These are phyloP conservation scores for Cliona cf. orientalis DNA, from an alignment of 37 sponge, comb jelly and placozoan species.

Conservation along the genomic window DNA sequence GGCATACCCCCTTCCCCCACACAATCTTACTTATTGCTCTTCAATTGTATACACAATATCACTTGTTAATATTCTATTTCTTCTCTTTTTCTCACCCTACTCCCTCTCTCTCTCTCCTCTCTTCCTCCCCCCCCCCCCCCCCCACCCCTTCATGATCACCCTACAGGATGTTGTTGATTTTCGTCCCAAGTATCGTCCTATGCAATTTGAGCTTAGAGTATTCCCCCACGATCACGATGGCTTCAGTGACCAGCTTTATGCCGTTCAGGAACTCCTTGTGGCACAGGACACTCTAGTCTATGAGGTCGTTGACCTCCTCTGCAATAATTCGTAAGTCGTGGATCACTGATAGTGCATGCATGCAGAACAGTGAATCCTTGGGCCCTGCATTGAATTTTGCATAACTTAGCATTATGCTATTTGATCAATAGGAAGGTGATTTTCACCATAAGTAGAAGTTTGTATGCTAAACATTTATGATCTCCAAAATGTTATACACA, in stretches of 20 bases:
- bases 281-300: constrained; percentile 70
- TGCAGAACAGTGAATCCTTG: too few species aligned
- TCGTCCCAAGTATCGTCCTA: constrained; percentile 83
- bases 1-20: too few species aligned
- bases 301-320: constrained; percentile 70
- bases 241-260: constrained; percentile 33
- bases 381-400: too few species aligned
- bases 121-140: not conserved
- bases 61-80: not conserved
- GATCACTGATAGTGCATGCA: too few species aligned
- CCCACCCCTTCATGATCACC: too few species aligned
- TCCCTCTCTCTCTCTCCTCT: not conserved
- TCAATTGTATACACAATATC: not conserved
- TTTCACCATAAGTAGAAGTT: too few species aligned
- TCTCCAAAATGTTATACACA: not conserved
- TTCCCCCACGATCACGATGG: constrained; percentile 48
- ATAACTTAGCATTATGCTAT: too few species aligned
- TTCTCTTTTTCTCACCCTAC: not conserved
- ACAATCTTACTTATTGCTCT: not conserved
- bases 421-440: too few species aligned
- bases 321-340: constrained; percentile 65
- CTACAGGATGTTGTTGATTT: constrained; percentile 89
- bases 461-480: not conserved
- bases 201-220: constrained; percentile 80
- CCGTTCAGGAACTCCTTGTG: constrained; percentile 66